Evolutionary conservation across 1,140 invertebrate species (phyloP).

Genomic region (Drosophila auraria): DNA sequence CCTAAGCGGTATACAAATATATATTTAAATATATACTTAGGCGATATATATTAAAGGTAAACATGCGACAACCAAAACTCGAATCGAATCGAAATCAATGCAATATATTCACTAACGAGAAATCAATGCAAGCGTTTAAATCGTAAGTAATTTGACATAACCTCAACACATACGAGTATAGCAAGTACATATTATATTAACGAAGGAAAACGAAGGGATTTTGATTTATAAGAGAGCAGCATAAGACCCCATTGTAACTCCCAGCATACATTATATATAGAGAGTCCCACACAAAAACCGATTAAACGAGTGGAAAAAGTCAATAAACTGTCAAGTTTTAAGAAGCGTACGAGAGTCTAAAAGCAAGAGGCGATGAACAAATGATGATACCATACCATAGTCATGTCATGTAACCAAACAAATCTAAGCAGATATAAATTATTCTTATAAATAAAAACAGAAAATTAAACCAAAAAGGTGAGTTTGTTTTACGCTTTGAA

Average conservation of each 20-base stretch:
- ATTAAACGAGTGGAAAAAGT: conserved; percentile 31
- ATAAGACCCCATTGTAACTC: conserved; percentile 33
- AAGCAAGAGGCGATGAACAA: conserved; percentile 21
- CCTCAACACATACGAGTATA: conserved; percentile 53
- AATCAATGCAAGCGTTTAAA: conserved; percentile 67
- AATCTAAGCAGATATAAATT: conserved; percentile 84
- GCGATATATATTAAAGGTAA: conserved; percentile 63
- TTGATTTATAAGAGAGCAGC: conserved; percentile 62
- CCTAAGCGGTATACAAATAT: conserved; percentile 41
- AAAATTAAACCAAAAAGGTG: conserved; percentile 50
- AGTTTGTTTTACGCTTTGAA: background rate
- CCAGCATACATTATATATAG: conserved; percentile 27
- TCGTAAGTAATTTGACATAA: conserved; percentile 60
- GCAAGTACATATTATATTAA: conserved; percentile 38
- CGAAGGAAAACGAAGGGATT: conserved; percentile 24
- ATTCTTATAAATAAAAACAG: conserved; percentile 84
- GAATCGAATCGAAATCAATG: conserved; percentile 60
- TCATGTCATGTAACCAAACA: conserved; percentile 78
- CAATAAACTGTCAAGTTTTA: conserved; percentile 50
- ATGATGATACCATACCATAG: conserved; percentile 79
- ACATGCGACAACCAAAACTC: conserved; percentile 34
- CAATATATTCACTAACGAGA: conserved; percentile 73
- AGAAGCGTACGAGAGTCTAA: conserved; percentile 17
- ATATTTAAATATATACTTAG: conserved; percentile 37
- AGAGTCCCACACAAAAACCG: conserved; percentile 1